Percentiles rank a stretch among this genome's conserved stretches.
phyloP scores from a whole-genome alignment of 2,113 vertebrate species.

The Cichladusa arquata region DNA sequence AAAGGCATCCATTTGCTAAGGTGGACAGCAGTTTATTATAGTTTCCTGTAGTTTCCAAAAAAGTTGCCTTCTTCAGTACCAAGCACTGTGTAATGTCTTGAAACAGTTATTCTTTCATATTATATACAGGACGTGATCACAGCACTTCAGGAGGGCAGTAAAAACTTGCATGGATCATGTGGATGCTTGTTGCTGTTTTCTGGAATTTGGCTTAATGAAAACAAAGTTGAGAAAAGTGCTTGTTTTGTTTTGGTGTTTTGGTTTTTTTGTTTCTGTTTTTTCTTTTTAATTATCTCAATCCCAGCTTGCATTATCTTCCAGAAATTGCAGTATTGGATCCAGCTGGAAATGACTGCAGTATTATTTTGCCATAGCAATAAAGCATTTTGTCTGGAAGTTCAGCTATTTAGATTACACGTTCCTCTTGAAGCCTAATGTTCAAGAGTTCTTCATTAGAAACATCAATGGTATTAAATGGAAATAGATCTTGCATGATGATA shows the following conservation, averaged over 20 bases:
- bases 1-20: background rate
- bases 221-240: background rate
- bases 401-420: background rate
- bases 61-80: background rate
- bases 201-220: conserved; percentile 10
- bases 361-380: background rate
- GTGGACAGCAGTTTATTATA: background rate
- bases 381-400: background rate
- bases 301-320: background rate
- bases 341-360: background rate
- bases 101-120: conserved; percentile 7
- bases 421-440: conserved; percentile 4
- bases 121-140: background rate
- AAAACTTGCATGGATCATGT: background rate
- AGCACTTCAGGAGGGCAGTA: background rate
- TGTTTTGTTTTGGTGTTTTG: background rate
- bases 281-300: background rate
- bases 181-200: background rate
- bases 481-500: background rate
- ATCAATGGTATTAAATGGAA: background rate
- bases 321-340: background rate
- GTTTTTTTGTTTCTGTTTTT: background rate
- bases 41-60: background rate
- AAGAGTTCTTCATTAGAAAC: conserved; percentile 36
- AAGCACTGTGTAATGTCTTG: background rate